Evolutionary conservation across 2,113 vertebrate genomes (phyloP).

Genomic region (Tympanuchus pallidicinctus): DNA sequence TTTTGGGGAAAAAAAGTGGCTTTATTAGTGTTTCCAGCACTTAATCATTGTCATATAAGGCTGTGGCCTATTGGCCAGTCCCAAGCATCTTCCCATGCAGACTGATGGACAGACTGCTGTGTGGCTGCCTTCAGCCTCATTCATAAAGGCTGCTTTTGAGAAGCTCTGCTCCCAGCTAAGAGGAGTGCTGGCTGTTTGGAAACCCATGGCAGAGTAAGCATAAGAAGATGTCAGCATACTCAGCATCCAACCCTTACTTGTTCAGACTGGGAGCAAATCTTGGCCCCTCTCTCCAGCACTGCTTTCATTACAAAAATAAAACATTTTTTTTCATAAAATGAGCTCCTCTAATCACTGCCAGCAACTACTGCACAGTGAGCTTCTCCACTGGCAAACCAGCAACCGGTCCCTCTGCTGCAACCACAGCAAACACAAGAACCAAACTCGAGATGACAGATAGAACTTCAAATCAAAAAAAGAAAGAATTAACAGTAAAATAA

Average conservation of each 20-base stretch:
- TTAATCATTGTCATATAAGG: background rate
- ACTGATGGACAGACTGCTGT: background rate
- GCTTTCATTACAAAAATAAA: background rate
- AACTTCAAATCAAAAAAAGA: background rate
- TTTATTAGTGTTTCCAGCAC: constrained; percentile 7
- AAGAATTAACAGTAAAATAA: background rate
- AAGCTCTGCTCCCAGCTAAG: background rate
- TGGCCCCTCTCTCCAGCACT: background rate
- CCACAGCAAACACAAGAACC: background rate
- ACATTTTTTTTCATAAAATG: constrained; percentile 26
- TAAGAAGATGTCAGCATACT: background rate
- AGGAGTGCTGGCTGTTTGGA: background rate
- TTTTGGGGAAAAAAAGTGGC: background rate
- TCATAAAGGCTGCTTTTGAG: background rate
- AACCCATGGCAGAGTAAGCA: background rate
- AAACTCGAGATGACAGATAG: background rate
- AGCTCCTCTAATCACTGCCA: background rate
- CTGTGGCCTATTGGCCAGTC: background rate
- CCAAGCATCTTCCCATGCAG: background rate
- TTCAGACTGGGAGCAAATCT: background rate
- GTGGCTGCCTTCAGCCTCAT: background rate
- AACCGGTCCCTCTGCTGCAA: background rate
- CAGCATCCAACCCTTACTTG: background rate
- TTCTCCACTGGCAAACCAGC: background rate
- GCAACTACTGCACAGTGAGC: background rate